A percentile compares a stretch with the other conserved stretches of the same genome.
These are phyloP conservation scores for Dendroctonus ponderosae DNA, from an alignment of 1,140 invertebrate genomes.

Conservation along the genomic window DNA sequence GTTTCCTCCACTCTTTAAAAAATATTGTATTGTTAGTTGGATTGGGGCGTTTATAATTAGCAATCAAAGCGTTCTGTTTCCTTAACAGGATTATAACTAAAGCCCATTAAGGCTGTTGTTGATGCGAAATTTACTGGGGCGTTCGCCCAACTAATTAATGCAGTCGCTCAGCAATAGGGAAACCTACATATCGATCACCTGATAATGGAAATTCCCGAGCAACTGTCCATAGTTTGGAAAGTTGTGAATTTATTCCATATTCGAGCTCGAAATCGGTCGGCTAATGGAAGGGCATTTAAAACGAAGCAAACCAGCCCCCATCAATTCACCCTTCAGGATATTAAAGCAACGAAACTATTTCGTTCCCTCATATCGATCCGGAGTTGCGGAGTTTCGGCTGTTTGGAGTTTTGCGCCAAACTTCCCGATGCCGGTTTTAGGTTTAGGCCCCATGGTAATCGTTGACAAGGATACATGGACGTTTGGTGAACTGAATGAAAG, in stretches of 20 bases:
- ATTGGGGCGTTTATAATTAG: constrained; percentile 11
- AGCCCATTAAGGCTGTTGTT: constrained; percentile 9
- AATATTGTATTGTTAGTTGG: too few species aligned
- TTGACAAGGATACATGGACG: too few species aligned
- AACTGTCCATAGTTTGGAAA: too few species aligned
- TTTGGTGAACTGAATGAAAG: too few species aligned
- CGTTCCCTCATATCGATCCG: not conserved
- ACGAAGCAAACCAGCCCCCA: not conserved
- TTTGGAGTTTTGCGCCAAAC: too few species aligned
- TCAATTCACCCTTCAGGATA: not conserved
- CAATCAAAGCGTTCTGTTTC: constrained; percentile 19
- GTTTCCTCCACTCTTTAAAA: too few species aligned
- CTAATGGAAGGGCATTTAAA: not conserved
- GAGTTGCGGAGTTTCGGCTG: not conserved
- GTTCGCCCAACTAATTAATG: constrained; percentile 9
- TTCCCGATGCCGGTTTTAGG: too few species aligned
- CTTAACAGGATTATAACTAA: constrained; percentile 8
- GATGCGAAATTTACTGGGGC: constrained; percentile 11
- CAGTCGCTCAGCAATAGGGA: not conserved
- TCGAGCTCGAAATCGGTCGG: too few species aligned
- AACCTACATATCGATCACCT: too few species aligned
- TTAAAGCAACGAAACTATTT: constrained; percentile 4
- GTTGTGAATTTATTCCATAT: too few species aligned
- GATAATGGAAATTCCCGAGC: too few species aligned
- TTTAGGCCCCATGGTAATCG: too few species aligned